Base-by-base conservation (phyloP, 2,797 vertebrate genomes). In the Enteromius radiatus region DNA sequence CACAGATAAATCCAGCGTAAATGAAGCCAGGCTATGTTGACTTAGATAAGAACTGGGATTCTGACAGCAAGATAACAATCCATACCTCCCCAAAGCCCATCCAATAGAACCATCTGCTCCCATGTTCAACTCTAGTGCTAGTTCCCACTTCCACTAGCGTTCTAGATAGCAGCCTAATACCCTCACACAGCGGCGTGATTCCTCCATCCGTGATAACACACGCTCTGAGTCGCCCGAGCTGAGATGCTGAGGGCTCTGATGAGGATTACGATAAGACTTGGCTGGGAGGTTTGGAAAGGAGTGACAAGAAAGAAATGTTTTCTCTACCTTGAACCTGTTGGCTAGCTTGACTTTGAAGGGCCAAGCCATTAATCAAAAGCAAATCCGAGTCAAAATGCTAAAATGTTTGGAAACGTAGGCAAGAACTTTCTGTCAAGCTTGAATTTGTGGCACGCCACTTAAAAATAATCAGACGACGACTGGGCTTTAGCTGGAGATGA, bases 241-340 rank as follows among this genome's bases (percentile, higher is more conserved):
- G 71, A 69, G 36, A 67, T 85, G 88, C 85, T 85, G 81, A 84
- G 81, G 88, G 87, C 84, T 89, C 80, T 86, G 89, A 92, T 93
- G 88, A 89, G 87, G 68, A 88, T 88, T 87, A 88, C 85, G 92
- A 93, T 91, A 90, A 90, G 26, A 88, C 43, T 84, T 78, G 84
- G 83, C 86, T 88, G 78, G 76, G 36, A 84, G 80, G 77, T 85
- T 85, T 26, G 26, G 82, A 67, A 80, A 85, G 21, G 76, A 36
- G 61, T 47, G 67, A 67, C 75, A 69, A 63, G 36, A 80, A 86
- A 41, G 6, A 76, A 45, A 49, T 8, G 1, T 78, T 38, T 36
- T 73, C 23, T 68, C 49, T 69, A 14, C 41, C 45, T 73, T 52
- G 19, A 74, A 78, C 59, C 69, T 74, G 43, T 63, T n/a, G 63